phyloP scores from a whole-genome alignment of 2,888 invertebrate species.

The Lepetodrilus schrolli region DNA sequence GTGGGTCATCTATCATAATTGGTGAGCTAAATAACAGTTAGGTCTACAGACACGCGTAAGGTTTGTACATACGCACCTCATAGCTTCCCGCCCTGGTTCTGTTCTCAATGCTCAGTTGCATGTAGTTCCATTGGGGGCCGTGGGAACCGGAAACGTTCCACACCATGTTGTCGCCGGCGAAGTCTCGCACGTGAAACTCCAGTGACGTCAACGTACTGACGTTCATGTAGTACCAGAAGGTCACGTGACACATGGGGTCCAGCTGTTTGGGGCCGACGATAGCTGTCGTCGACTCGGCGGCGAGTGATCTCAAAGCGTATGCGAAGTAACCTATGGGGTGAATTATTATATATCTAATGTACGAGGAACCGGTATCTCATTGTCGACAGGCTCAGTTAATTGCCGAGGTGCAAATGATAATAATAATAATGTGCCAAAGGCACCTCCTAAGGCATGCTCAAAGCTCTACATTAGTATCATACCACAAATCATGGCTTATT shows the following conservation, averaged over 20 bases:
- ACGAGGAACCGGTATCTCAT: no score
- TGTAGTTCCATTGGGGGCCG: constrained; percentile 8
- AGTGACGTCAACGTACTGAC: background rate
- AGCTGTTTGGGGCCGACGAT: background rate
- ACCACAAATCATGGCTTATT: no score
- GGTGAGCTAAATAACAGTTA: no score
- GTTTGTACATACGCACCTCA: no score
- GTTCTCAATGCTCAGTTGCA: background rate
- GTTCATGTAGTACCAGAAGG: constrained; percentile 29
- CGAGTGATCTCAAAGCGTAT: background rate
- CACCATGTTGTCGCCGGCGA: background rate
- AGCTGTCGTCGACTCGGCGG: background rate
- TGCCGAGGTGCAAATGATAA: no score
- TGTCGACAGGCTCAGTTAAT: no score
- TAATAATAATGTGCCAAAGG: no score
- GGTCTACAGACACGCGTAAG: no score
- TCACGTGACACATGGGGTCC: constrained; percentile 2
- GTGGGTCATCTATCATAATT: no score
- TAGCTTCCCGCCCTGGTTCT: background rate
- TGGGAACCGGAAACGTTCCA: constrained; percentile 8
- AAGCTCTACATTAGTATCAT: no score
- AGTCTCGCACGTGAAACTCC: background rate
- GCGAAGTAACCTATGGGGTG: constrained; percentile 30
- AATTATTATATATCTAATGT: no score
- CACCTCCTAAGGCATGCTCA: no score